These are phyloP conservation scores for Xyrauchen texanus DNA, from an alignment of 2,113 vertebrate species.

Conservation along the genomic window DNA sequence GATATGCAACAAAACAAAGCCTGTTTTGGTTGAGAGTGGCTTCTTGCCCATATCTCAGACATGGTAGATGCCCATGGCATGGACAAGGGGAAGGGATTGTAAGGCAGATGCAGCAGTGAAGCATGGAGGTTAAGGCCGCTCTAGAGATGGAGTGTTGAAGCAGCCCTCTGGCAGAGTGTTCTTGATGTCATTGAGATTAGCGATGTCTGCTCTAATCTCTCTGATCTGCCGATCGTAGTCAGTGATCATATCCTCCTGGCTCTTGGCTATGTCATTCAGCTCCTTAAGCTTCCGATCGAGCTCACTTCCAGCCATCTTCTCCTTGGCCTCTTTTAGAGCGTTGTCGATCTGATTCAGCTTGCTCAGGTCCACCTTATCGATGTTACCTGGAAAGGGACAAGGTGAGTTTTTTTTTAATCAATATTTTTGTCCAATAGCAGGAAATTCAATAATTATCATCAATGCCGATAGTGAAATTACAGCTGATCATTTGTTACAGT, in stretches of 20 bases:
- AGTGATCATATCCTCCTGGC: conserved; percentile 86
- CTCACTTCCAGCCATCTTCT: conserved; percentile 82
- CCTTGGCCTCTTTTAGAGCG: conserved; percentile 84
- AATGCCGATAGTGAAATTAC: too few relatives aligned
- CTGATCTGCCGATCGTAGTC: conserved; percentile 90
- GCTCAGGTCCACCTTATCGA: conserved; percentile 91
- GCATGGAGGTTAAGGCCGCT: conserved; percentile 76
- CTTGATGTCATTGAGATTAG: conserved; percentile 94
- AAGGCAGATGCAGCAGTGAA: conserved; percentile 1
- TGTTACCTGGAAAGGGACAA: conserved; percentile 77
- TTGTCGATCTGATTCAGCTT: conserved; percentile 89
- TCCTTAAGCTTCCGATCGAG: conserved; percentile 87
- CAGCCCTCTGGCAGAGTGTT: conserved; percentile 91
- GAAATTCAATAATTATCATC: too few relatives aligned
- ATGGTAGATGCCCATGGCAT: conserved; percentile 9
- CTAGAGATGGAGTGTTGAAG: conserved; percentile 94
- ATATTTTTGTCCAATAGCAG: too few relatives aligned
- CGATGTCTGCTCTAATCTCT: conserved; percentile 90
- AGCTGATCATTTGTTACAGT: too few relatives aligned
- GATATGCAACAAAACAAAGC: conserved; percentile 61
- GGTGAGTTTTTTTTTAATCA: not conserved
- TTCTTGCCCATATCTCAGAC: conserved; percentile 54
- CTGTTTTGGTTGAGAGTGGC: conserved; percentile 81
- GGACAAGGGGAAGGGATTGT: conserved; percentile 20
- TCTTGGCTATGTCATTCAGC: conserved; percentile 82